Percentiles rank a stretch among this genome's conserved stretches.
Conservation (phyloP, 1,140 invertebrate species). For the Halyomorpha halys region DNA sequence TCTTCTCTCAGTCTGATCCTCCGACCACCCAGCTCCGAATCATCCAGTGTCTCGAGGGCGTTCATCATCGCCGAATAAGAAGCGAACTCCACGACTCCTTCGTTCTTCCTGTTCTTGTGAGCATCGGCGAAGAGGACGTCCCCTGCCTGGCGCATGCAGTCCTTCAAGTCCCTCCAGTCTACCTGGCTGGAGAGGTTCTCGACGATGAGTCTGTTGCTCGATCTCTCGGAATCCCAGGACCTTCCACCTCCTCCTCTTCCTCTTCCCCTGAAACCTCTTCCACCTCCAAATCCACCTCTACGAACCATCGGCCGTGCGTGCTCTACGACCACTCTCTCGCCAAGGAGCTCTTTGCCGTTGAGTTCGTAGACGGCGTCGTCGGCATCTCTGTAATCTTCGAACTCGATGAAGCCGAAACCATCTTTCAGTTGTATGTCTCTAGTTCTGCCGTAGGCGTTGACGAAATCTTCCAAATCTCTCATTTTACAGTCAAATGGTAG, state of each 20-base stretch:
- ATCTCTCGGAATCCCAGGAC: no score
- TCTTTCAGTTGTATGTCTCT: slow-evolving; percentile 96
- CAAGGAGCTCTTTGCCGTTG: slow-evolving; percentile 90
- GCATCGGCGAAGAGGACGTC: slow-evolving; percentile 99
- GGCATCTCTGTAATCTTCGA: slow-evolving; percentile 95
- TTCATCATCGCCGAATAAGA: slow-evolving; percentile 87
- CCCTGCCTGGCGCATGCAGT: slow-evolving; percentile 97
- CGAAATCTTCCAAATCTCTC: slow-evolving; percentile 94
- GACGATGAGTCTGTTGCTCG: slow-evolving; percentile 56
- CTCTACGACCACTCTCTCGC: slow-evolving; percentile 56
- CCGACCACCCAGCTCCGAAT: slow-evolving; percentile 90
- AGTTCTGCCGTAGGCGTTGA: slow-evolving; percentile 92
- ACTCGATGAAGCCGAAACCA: slow-evolving; percentile 99
- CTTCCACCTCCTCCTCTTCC: no score
- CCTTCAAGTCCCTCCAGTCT: slow-evolving; percentile 99
- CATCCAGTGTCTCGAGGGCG: slow-evolving; percentile 90
- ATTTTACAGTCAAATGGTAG: slow-evolving; percentile 87
- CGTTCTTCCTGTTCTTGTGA: slow-evolving; percentile 89
- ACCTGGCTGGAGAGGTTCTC: slow-evolving; percentile 97
- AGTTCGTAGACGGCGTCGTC: slow-evolving; percentile 97
- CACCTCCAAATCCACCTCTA: no score
- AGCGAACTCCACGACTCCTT: slow-evolving; percentile 93
- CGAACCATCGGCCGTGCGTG: no score
- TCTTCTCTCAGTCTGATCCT: slow-evolving; percentile 86
- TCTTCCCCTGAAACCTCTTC: no score